Base-by-base conservation (phyloP, 1,140 invertebrate genomes). In the Drosophila funebris region DNA sequence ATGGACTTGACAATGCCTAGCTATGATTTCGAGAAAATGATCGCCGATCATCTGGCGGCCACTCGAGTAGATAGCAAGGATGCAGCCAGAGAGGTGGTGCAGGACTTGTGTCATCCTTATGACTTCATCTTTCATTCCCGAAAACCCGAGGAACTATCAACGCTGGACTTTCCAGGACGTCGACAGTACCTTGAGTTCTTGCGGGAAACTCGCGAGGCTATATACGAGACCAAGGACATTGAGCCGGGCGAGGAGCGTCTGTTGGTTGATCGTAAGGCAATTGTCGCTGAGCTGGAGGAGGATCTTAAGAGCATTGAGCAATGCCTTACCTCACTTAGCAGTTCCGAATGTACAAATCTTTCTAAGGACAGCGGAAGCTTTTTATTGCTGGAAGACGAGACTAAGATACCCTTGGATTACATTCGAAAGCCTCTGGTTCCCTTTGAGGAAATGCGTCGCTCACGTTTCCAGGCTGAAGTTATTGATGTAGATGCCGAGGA, bases 281-380 rank as follows among this genome's bases (percentile, higher is more conserved):
- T 90, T 1, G 48, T 76, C 1, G 73, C 71, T 1, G 89, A 91
- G 0, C 71, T 91, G 0, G 80, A 90, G 31, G 80, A 91, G 39
- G 90, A 91, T 36, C 54, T 91, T 0, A 75, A 80, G 41, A 91
- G 90, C 57, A 90, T 91, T 9, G 80, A 90, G 57, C 66, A 73
- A 6, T 91, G 90, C 46, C 64, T 91, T 0, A 88, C 64, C n/a
- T 90, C 89, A 2, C 29, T 91, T 2, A 90, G 77, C 16, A 91
- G 90, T 54, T 91, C 91, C 0, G 39, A 73, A 0, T 91, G 91
- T 53, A 91, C 91, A 0, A 90, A 91, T 58, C 73, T 91, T 0
- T 82, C 90, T 0, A 73, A 78, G 11, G 90, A 91, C 46, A 91
- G 91, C 9, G 91, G 91, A 11, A 91, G 90, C 44, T 91, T 69